Percentiles rank a stretch among this genome's conserved stretches.
phyloP scores from a whole-genome alignment of 1,140 invertebrate genomes.

The Zelostemma sp. region DNA sequence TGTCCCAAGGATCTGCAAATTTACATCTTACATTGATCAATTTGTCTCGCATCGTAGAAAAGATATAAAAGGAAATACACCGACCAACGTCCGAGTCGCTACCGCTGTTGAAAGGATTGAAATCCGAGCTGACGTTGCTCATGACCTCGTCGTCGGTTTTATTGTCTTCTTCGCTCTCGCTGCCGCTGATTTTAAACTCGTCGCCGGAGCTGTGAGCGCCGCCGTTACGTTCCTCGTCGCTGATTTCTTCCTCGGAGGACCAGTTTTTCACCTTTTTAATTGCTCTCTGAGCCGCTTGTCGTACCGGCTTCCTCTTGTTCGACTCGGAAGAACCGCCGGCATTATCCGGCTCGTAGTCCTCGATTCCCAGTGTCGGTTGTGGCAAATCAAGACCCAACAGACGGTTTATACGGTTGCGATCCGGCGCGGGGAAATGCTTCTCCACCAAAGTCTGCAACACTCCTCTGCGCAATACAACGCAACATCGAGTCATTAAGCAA shows the following conservation, averaged over 20 bases:
- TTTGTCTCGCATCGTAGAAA: too few species aligned
- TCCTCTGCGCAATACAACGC: slow-evolving; percentile 72
- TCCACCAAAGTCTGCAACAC: slow-evolving; percentile 96
- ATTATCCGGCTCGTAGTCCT: slow-evolving; percentile 63
- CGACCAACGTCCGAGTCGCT: slow-evolving; percentile 86
- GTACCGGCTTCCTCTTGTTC: slow-evolving; percentile 76
- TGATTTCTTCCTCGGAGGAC: slow-evolving; percentile 76
- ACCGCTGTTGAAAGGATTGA: slow-evolving; percentile 88
- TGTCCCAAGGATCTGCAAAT: slow-evolving; percentile 83
- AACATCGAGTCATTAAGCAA: background rate
- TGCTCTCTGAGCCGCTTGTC: slow-evolving; percentile 79
- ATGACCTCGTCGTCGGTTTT: slow-evolving; percentile 73
- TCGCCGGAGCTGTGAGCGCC: slow-evolving; percentile 72
- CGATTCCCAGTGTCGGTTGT: slow-evolving; percentile 52
- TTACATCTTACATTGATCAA: too few species aligned
- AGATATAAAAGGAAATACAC: slow-evolving; percentile 49
- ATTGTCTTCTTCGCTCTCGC: slow-evolving; percentile 74
- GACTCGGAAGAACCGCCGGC: slow-evolving; percentile 66
- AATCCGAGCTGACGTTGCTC: slow-evolving; percentile 81
- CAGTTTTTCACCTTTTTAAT: slow-evolving; percentile 77
- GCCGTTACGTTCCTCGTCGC: slow-evolving; percentile 72
- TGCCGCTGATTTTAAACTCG: slow-evolving; percentile 74
- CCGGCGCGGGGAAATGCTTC: slow-evolving; percentile 96
- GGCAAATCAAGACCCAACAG: slow-evolving; percentile 81
- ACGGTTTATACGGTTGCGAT: slow-evolving; percentile 86